These are phyloP conservation scores for Muscina levida DNA, from an alignment of 2,888 invertebrate species.

Conservation along the genomic window DNA sequence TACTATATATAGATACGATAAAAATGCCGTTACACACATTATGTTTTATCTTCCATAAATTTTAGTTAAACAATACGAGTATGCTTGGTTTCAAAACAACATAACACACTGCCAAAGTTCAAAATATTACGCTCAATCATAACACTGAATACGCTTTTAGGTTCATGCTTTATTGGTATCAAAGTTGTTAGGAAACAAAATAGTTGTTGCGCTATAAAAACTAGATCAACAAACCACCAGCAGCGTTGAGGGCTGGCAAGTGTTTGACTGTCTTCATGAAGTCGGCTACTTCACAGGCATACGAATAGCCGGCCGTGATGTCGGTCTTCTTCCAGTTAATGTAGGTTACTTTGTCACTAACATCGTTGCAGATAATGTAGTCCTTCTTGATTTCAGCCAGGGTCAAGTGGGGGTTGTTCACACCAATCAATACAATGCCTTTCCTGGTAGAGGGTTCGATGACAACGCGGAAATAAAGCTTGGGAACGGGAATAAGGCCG, in stretches of 20 bases:
- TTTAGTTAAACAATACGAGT: no score
- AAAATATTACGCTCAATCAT: no score
- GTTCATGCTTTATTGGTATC: background rate
- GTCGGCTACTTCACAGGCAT: conserved; percentile 76
- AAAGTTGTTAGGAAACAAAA: background rate
- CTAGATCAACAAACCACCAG: conserved; percentile 72
- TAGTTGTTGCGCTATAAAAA: background rate
- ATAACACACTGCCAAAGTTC: no score
- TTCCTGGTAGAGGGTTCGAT: conserved; percentile 78
- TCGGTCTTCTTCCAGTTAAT: conserved; percentile 74
- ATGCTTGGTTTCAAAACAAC: no score
- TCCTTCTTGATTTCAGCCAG: conserved; percentile 73
- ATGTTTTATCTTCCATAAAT: no score
- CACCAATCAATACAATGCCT: conserved; percentile 81
- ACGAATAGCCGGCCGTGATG: conserved; percentile 75
- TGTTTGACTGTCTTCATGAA: conserved; percentile 72
- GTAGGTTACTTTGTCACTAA: conserved; percentile 74
- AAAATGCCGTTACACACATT: no score
- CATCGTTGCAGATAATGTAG: conserved; percentile 75
- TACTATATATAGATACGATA: no score
- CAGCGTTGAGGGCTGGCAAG: conserved; percentile 72
- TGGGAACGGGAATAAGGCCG: conserved; percentile 81
- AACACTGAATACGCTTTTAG: no score
- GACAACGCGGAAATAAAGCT: conserved; percentile 83
- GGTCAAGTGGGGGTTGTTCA: conserved; percentile 78